phyloP scores from a whole-genome alignment of 2,888 invertebrate genomes.

The Trimorus sp. region DNA sequence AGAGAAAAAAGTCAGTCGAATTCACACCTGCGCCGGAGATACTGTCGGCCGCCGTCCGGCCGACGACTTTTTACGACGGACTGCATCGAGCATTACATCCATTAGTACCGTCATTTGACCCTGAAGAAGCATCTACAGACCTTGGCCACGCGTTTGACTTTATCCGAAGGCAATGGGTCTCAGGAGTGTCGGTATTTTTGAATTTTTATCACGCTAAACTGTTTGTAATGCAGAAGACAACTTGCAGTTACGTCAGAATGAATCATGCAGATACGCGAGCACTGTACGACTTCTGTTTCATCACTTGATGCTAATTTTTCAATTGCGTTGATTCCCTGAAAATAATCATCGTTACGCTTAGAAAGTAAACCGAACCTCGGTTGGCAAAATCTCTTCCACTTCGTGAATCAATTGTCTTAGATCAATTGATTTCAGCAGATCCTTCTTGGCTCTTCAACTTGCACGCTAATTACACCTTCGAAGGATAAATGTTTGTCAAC shows the following conservation, averaged over 20 bases:
- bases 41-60: constrained; percentile 30
- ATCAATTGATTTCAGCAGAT: no score
- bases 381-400: no score
- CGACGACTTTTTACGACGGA: constrained; percentile 44
- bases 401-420: no score
- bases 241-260: constrained; percentile 30
- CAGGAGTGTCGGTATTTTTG: constrained; percentile 29
- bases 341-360: neutral
- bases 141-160: constrained; percentile 52
- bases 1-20: constrained; percentile 22
- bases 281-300: constrained; percentile 25
- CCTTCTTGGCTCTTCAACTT: no score
- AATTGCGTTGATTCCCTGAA: neutral
- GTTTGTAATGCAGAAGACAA: constrained; percentile 47
- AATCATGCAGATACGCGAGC: constrained; percentile 6
- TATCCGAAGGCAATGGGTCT: constrained; percentile 35
- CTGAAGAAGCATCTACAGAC: constrained; percentile 54
- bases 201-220: constrained; percentile 47
- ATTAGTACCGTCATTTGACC: constrained; percentile 59
- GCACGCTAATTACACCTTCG: no score
- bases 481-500: neutral
- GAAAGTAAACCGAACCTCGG: neutral
- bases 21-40: constrained; percentile 48
- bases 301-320: constrained; percentile 18
- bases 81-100: constrained; percentile 53